These are phyloP conservation scores for Bubo scandiacus DNA, from an alignment of 2,113 vertebrate species.

Conservation along the genomic window DNA sequence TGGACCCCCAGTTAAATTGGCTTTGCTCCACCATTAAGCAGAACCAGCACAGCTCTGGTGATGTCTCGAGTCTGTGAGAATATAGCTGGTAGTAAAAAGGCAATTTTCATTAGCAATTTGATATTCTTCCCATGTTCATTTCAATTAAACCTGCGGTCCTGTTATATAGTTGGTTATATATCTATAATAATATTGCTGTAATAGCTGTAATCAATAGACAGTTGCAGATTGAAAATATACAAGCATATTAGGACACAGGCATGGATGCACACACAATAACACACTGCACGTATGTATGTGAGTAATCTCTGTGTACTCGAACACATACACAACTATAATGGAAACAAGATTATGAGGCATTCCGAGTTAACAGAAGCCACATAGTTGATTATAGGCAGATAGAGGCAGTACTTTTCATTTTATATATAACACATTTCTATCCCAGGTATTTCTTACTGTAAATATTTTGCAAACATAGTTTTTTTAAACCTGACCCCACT, in stretches of 20 bases:
- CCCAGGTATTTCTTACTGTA: neutral
- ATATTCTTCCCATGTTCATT: conserved; percentile 12
- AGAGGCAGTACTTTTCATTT: neutral
- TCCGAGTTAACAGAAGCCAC: neutral
- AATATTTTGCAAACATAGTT: neutral
- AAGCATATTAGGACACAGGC: neutral
- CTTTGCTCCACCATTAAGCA: neutral
- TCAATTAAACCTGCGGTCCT: conserved; percentile 27
- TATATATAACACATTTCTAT: neutral
- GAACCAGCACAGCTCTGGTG: neutral
- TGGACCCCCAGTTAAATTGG: neutral
- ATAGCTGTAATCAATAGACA: conserved; percentile 4
- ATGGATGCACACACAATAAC: neutral
- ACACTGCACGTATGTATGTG: neutral
- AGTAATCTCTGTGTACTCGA: neutral
- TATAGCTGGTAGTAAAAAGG: neutral
- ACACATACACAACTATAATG: neutral
- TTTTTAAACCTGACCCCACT: neutral
- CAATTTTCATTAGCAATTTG: conserved; percentile 28
- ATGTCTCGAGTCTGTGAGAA: neutral
- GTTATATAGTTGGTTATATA: neutral
- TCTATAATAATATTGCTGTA: conserved; percentile 19
- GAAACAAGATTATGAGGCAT: neutral
- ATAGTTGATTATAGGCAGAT: neutral
- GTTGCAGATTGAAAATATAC: neutral